Evolutionary conservation across 2,797 vertebrate genomes (phyloP).

Genomic region (Rachycentron canadum): DNA sequence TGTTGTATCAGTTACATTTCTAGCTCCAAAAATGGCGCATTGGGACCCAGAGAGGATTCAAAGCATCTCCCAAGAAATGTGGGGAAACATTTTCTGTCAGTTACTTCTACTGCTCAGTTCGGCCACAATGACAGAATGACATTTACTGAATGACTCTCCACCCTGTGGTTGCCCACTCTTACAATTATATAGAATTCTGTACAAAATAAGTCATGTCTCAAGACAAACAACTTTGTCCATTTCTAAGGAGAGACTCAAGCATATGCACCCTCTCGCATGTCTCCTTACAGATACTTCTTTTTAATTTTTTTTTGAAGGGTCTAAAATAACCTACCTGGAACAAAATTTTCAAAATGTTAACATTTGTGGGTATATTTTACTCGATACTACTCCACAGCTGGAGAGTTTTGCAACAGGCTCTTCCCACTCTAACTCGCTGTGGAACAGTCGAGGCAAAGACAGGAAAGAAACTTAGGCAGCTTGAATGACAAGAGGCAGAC

Average conservation of each 20-base stretch:
- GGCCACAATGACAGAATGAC: constrained; percentile 2
- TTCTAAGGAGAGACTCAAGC: not conserved
- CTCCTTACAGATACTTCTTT: not conserved
- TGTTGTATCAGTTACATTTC: constrained; percentile 7
- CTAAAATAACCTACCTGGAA: not conserved
- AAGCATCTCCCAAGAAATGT: not conserved
- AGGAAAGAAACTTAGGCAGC: not conserved
- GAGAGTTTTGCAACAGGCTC: constrained; percentile 1
- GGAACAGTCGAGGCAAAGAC: not conserved
- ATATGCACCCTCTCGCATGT: not conserved
- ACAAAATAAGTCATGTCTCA: not conserved
- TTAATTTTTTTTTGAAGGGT: not conserved
- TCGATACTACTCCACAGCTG: not conserved
- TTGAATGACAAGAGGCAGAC: not conserved
- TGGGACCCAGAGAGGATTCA: not conserved
- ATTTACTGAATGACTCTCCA: constrained; percentile 1
- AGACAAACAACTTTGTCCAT: not conserved
- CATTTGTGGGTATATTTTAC: not conserved
- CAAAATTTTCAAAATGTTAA: not conserved
- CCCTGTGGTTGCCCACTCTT: not conserved
- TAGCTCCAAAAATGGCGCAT: not conserved
- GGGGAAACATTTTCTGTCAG: constrained; percentile 2
- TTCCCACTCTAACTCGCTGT: not conserved
- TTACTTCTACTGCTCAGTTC: not conserved
- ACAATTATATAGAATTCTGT: not conserved